Conservation (phyloP, 2,888 invertebrate genomes). For the Chrysodeixis includens region DNA sequence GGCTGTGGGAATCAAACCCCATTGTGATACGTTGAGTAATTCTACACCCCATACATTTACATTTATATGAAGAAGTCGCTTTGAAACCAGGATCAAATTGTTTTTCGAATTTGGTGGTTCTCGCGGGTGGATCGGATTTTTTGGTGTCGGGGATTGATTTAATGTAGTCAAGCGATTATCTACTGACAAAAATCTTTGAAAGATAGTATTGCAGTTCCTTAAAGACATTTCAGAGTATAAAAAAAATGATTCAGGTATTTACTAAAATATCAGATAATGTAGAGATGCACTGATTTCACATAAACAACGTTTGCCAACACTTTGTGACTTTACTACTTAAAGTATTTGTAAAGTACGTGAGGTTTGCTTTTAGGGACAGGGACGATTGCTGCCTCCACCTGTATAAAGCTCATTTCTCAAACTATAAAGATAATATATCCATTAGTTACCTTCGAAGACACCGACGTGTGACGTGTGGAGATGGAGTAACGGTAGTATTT, state of each 20-base stretch:
- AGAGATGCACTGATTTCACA: no score
- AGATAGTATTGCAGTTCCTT: no score
- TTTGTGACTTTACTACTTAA: no score
- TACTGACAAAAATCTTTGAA: not conserved
- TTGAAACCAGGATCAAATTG: slow-evolving; percentile 57
- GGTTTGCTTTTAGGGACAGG: no score
- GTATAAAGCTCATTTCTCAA: not conserved
- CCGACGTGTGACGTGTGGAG: not conserved
- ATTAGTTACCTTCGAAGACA: not conserved
- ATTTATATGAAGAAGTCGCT: slow-evolving; percentile 79
- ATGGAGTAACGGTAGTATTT: not conserved
- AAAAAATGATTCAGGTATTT: no score
- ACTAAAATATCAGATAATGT: no score
- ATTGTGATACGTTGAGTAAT: slow-evolving; percentile 73
- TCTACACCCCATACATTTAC: slow-evolving; percentile 74
- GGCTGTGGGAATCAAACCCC: slow-evolving; percentile 70
- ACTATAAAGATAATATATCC: slow-evolving; percentile 3
- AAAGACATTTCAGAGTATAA: no score
- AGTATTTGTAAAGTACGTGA: no score
- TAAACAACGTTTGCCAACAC: no score
- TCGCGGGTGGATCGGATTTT: slow-evolving; percentile 18
- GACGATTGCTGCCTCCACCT: no score
- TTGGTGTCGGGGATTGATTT: not conserved
- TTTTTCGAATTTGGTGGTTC: slow-evolving; percentile 47
- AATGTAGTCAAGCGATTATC: not conserved